Evolutionary conservation across 2,888 invertebrate genomes (phyloP).

Genomic region (Tachina fera): DNA sequence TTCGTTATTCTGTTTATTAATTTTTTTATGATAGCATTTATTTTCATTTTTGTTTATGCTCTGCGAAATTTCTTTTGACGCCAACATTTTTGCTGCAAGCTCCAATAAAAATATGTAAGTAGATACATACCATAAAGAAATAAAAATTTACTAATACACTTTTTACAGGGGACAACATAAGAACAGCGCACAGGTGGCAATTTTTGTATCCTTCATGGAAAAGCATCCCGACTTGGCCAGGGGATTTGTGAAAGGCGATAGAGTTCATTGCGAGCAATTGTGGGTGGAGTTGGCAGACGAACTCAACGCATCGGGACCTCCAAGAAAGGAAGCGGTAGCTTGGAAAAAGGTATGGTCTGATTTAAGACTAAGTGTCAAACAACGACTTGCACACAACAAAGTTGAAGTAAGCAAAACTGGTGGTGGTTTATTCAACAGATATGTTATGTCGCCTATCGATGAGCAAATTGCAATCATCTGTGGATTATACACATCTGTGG

Average conservation of each 20-base stretch:
- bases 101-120: too few species aligned
- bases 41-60: too few species aligned
- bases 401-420: constrained; percentile 36
- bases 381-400: constrained; percentile 32
- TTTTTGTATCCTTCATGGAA: constrained; percentile 76
- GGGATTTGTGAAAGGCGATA: too few species aligned
- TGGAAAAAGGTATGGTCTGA: constrained; percentile 72
- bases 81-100: too few species aligned
- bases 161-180: constrained; percentile 74
- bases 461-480: constrained; percentile 29
- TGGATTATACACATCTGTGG: constrained; percentile 24
- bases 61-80: too few species aligned
- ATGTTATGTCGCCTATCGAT: constrained; percentile 23
- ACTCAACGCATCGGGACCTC: constrained; percentile 75
- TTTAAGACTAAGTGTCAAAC: constrained; percentile 17
- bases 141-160: too few species aligned
- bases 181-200: constrained; percentile 74
- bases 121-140: too few species aligned
- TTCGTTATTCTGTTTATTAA: too few species aligned
- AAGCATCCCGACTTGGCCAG: too few species aligned
- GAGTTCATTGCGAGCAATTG: constrained; percentile 73
- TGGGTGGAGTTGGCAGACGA: constrained; percentile 75
- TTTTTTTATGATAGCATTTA: too few species aligned
- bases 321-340: constrained; percentile 73
- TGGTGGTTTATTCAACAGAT: constrained; percentile 33